phyloP scores from a whole-genome alignment of 2,113 vertebrate genomes.

The Delphinus delphis region DNA sequence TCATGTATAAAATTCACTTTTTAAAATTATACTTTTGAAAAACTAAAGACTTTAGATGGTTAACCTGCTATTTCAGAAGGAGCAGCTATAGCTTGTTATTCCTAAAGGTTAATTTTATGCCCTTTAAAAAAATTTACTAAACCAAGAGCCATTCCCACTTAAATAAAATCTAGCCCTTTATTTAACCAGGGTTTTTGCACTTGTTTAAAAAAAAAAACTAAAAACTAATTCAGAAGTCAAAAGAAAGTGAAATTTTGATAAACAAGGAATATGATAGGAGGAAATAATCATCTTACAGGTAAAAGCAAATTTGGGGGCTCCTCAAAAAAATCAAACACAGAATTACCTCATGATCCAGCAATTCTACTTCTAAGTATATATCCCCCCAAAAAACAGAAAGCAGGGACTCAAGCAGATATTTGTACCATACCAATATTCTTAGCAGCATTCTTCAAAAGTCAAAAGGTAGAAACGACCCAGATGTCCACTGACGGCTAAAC shows the following conservation, averaged over 20 bases:
- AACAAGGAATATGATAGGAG: background rate
- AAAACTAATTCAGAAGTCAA: conserved; percentile 11
- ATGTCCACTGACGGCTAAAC: background rate
- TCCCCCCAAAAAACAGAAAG: background rate
- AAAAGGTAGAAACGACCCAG: background rate
- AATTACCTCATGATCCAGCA: background rate
- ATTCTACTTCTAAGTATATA: background rate
- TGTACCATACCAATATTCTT: background rate
- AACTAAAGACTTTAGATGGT: background rate
- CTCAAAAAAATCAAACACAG: background rate
- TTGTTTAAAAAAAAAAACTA: background rate
- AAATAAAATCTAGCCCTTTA: background rate
- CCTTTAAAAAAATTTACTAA: background rate
- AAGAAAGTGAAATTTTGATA: conserved; percentile 31
- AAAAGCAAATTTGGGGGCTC: background rate
- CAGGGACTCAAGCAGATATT: background rate
- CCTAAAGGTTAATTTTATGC: background rate
- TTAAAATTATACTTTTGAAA: conserved; percentile 35
- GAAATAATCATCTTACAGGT: background rate
- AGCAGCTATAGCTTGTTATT: background rate
- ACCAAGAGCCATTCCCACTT: background rate
- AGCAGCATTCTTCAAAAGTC: background rate
- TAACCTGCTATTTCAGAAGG: background rate
- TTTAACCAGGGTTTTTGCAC: background rate
- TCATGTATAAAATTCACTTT: background rate